Percentiles rank a stretch among this genome's conserved stretches.
Conservation (phyloP, 2,888 invertebrate species). For the Pandemis corylana region DNA sequence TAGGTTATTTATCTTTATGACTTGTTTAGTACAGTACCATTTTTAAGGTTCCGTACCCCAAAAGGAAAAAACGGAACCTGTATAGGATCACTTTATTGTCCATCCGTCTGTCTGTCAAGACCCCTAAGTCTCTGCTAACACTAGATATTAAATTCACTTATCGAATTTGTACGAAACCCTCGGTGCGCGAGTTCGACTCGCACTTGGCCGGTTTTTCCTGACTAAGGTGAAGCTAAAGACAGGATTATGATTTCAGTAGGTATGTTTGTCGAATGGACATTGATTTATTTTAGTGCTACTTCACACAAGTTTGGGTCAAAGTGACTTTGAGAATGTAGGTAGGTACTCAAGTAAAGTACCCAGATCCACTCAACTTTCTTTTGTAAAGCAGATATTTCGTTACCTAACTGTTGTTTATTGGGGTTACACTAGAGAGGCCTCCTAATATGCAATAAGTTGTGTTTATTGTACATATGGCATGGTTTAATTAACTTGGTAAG, state of each 20-base stretch:
- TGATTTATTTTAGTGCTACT: neutral
- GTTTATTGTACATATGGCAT: neutral
- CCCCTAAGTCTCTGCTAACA: too few relatives aligned
- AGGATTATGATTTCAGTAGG: too few relatives aligned
- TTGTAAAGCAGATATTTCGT: neutral
- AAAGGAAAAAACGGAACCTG: too few relatives aligned
- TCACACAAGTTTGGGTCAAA: neutral
- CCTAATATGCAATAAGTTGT: neutral
- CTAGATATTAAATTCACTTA: too few relatives aligned
- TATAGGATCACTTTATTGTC: too few relatives aligned
- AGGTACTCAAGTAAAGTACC: neutral
- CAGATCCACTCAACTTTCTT: conserved; percentile 2
- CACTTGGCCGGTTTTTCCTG: too few relatives aligned
- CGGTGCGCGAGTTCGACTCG: too few relatives aligned
- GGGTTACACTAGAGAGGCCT: neutral
- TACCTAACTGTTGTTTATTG: neutral
- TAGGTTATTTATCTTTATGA: neutral
- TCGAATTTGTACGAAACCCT: too few relatives aligned
- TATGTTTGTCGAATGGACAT: too few relatives aligned
- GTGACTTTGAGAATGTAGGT: neutral
- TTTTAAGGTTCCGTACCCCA: too few relatives aligned
- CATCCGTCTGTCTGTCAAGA: too few relatives aligned
- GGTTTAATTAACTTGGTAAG: conserved; percentile 6
- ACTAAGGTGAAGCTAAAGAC: too few relatives aligned
- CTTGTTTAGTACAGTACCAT: neutral